These are phyloP conservation scores for Hirudinaria manillensis DNA, from an alignment of 2,888 invertebrate species.

Conservation along the genomic window DNA sequence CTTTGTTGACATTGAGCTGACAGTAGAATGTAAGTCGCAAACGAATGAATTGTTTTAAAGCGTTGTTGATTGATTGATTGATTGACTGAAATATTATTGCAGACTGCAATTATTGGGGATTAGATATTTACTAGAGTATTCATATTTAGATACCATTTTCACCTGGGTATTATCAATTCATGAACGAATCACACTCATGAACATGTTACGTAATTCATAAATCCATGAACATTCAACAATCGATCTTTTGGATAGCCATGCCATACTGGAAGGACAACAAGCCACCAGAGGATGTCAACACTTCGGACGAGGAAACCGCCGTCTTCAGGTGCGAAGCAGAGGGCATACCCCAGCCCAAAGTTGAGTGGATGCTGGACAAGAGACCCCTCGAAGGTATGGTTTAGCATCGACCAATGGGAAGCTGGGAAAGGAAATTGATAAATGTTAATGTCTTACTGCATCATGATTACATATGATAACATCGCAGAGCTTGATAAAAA, in stretches of 20 bases:
- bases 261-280: conserved; percentile 64
- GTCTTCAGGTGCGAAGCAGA: conserved; percentile 79
- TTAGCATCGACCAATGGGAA: background rate
- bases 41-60: background rate
- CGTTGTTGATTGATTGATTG: background rate
- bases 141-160: too few relatives aligned
- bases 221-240: background rate
- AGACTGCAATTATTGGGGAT: background rate
- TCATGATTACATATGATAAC: too few relatives aligned
- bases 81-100: too few relatives aligned
- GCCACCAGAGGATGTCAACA: conserved; percentile 78
- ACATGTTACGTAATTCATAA: too few relatives aligned
- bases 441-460: background rate
- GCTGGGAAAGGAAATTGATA: background rate
- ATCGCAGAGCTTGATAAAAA: too few relatives aligned
- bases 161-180: too few relatives aligned
- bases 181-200: too few relatives aligned
- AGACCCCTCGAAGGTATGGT: conserved; percentile 59
- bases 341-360: conserved; percentile 78
- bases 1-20: conserved; percentile 10
- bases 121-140: background rate
- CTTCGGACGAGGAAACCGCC: conserved; percentile 83
- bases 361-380: conserved; percentile 94
- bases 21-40: conserved; percentile 30
- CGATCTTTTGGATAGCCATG: conserved; percentile 49